Conservation (phyloP, 2,888 invertebrate species). For the Arge pagana region DNA sequence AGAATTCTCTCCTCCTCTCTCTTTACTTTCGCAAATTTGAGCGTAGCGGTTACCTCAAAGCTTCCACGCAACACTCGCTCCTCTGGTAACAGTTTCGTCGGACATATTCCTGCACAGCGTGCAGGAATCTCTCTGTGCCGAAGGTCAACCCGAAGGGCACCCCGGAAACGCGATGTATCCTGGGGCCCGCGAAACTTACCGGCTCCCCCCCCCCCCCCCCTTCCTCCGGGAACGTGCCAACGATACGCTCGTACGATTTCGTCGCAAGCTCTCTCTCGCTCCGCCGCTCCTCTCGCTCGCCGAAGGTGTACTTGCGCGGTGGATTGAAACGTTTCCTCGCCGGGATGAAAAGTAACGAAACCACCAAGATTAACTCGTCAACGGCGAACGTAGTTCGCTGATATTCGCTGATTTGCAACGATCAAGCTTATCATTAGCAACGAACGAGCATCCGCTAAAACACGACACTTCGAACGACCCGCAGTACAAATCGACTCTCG, state of each 20-base stretch:
- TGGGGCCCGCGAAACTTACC: conserved; percentile 19
- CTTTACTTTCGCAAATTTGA: no score
- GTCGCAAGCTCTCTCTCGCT: conserved; percentile 1
- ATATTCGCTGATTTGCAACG: no score
- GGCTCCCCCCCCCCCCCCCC: background rate
- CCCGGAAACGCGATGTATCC: conserved; percentile 46
- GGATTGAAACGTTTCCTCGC: background rate
- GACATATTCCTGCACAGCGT: conserved; percentile 35
- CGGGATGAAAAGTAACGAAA: background rate
- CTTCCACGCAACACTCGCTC: no score
- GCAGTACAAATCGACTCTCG: no score
- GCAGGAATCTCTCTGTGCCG: conserved; percentile 41
- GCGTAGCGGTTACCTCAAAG: no score
- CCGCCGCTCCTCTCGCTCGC: background rate
- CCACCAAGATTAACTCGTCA: no score
- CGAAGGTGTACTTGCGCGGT: no score
- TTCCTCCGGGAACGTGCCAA: conserved; percentile 13
- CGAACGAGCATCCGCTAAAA: no score
- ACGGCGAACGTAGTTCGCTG: no score
- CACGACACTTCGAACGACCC: no score
- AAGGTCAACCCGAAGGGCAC: conserved; percentile 39
- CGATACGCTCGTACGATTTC: conserved; percentile 14
- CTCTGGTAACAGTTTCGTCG: conserved; percentile 10
- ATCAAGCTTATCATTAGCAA: no score
- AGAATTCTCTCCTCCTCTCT: no score